Evolutionary conservation across 2,888 invertebrate genomes (phyloP).

Genomic region (Amphipoea oculea): DNA sequence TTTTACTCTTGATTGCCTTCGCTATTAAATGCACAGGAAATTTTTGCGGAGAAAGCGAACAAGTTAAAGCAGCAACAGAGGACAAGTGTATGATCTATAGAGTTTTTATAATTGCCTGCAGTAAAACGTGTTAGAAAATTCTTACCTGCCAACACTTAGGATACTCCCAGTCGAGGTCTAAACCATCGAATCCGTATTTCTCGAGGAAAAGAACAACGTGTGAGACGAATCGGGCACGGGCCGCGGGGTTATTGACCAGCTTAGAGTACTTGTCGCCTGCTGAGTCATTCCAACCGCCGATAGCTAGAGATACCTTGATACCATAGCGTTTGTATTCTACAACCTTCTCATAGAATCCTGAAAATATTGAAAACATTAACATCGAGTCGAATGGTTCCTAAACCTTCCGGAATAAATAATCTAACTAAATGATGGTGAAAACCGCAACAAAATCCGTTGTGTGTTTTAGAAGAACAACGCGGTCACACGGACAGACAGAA

Average conservation of each 20-base stretch:
- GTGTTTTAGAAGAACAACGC: neutral
- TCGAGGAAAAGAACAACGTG: slow-evolving; percentile 94
- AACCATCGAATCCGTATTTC: slow-evolving; percentile 96
- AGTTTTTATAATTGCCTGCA: neutral
- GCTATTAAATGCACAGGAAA: neutral
- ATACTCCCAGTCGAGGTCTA: slow-evolving; percentile 99
- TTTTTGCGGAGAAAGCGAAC: neutral
- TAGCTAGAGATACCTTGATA: slow-evolving; percentile 95
- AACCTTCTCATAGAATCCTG: slow-evolving; percentile 96
- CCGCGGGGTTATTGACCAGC: slow-evolving; percentile 94
- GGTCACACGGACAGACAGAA: neutral
- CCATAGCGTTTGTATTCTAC: slow-evolving; percentile 94
- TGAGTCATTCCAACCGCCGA: slow-evolving; percentile 99
- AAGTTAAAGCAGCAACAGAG: neutral
- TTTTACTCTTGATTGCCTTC: neutral
- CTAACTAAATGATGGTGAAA: neutral
- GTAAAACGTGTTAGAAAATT: neutral
- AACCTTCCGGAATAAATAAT: neutral
- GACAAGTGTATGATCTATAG: neutral
- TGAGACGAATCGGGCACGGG: slow-evolving; percentile 93
- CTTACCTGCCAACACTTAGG: slow-evolving; percentile 95
- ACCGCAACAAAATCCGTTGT: neutral
- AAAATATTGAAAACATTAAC: slow-evolving; percentile 56
- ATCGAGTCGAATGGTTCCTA: neutral
- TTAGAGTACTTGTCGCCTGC: slow-evolving; percentile 97